phyloP scores from a whole-genome alignment of 2,797 vertebrate species.

The Eulemur mongoz region DNA sequence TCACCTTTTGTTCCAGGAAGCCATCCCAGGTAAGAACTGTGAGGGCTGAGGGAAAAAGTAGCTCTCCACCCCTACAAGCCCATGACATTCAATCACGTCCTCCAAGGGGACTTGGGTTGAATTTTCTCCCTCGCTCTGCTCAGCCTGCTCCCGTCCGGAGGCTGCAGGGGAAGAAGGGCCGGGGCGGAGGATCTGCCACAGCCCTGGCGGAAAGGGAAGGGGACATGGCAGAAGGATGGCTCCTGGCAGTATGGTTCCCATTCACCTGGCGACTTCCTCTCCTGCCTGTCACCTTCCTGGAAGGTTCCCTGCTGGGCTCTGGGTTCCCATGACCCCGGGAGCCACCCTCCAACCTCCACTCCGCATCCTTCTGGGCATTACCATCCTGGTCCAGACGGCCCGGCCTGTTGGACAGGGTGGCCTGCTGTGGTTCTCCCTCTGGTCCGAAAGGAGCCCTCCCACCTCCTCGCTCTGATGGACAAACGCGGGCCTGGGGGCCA shows the following conservation, averaged over 20 bases:
- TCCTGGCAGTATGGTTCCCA: too few species aligned
- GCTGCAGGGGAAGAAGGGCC: neutral
- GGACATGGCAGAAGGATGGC: neutral
- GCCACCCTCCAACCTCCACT: neutral
- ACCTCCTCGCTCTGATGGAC: neutral
- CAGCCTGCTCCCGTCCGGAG: neutral
- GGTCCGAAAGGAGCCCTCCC: neutral
- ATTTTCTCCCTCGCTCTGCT: too few species aligned
- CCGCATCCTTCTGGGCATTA: neutral
- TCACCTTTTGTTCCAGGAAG: neutral
- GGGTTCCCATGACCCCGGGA: neutral
- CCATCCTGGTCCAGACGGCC: neutral
- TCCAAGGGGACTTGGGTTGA: neutral
- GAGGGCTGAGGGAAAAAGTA: neutral
- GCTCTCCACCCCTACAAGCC: too few species aligned
- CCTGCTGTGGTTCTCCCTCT: neutral
- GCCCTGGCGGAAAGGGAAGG: neutral
- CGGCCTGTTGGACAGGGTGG: rapidly evolving
- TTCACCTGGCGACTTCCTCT: neutral
- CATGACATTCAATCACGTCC: neutral
- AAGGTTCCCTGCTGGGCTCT: neutral
- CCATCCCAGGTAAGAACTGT: neutral
- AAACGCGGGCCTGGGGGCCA: neutral
- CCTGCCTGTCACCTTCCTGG: neutral
- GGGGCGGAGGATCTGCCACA: neutral